A percentile compares a stretch with the other conserved stretches of the same genome.
Conservation (phyloP, 2,797 vertebrate genomes). For the Cygnus olor region DNA sequence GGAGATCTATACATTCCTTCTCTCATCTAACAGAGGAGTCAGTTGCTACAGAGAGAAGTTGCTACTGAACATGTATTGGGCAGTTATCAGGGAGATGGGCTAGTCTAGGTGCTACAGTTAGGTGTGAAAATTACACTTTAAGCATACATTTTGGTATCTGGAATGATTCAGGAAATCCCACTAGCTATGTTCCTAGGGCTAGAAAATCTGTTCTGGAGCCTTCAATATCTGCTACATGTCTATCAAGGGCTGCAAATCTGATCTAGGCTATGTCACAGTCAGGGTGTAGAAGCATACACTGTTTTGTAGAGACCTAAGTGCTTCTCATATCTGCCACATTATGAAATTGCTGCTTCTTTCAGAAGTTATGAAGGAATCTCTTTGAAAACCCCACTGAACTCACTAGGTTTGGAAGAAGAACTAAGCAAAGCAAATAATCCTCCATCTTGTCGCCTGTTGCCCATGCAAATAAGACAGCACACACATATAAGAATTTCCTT, state of each 20-base stretch:
- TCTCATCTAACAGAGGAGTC: background rate
- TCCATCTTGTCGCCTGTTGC: background rate
- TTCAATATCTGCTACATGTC: background rate
- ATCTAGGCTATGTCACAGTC: background rate
- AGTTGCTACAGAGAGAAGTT: background rate
- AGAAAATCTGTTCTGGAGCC: background rate
- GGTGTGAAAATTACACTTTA: background rate
- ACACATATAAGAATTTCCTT: background rate
- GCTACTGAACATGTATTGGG: background rate
- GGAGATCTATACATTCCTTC: background rate
- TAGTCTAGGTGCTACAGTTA: background rate
- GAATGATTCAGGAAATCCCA: background rate
- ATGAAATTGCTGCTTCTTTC: background rate
- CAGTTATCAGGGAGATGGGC: background rate
- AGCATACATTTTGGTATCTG: background rate
- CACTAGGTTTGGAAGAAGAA: background rate
- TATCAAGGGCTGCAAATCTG: background rate
- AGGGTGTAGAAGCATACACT: background rate
- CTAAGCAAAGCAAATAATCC: background rate
- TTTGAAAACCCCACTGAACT: background rate
- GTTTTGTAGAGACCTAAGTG: background rate
- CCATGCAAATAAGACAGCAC: background rate
- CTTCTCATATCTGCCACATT: background rate
- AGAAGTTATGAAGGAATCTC: background rate
- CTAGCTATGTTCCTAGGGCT: background rate